Base-by-base conservation (phyloP, 1,140 invertebrate species). In the Rhyzopertha dominica region DNA sequence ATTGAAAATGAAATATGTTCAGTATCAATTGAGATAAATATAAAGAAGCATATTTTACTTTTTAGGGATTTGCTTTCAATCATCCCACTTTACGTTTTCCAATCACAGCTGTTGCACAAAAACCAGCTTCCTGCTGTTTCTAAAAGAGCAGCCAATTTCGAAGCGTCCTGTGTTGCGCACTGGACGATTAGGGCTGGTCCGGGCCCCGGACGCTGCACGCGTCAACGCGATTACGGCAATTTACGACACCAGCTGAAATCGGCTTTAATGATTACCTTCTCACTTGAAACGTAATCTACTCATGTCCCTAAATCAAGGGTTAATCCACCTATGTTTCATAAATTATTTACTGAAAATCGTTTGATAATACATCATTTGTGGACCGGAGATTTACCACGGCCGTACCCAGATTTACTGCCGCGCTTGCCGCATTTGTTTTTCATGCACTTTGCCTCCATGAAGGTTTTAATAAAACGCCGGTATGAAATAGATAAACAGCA, bases 311-410 rank as follows among this genome's bases (percentile, higher is more conserved):
- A 53, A 53, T 53, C 51, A 53, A 42, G 42, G 44, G 51, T 53
- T 53, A 53, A 53, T 53, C 51, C 51, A 53, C 51, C 51, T 53
- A 49, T 43, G 51, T 49, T 53, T 49, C 51, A 53, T 53, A 53
- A 53, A 53, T 53, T 49, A 53, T 49, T 53, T 53, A 49, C 31
- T 35, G 43, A 34, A 39, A 40, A 38, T 38, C 49, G 43, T 47
- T 51, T 48, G 39, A 49, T 49, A 49, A 51, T 47, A 46, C 32
- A 47, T 51, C 49, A 51, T 51, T 51, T 34, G 28, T 40, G 28
- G 25, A 16, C 13, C 38, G 23, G 22, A 40, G 31, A 40, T 40
- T 40, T 40, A 40, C 31, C 31, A 40, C 31, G 10, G 38, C 38
- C 19, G 25, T 29, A 40, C 31, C 38, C 38, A 28, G 25, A 40